Evolutionary conservation across 2,888 invertebrate genomes (phyloP).

Genomic region (Trichacis sp.): DNA sequence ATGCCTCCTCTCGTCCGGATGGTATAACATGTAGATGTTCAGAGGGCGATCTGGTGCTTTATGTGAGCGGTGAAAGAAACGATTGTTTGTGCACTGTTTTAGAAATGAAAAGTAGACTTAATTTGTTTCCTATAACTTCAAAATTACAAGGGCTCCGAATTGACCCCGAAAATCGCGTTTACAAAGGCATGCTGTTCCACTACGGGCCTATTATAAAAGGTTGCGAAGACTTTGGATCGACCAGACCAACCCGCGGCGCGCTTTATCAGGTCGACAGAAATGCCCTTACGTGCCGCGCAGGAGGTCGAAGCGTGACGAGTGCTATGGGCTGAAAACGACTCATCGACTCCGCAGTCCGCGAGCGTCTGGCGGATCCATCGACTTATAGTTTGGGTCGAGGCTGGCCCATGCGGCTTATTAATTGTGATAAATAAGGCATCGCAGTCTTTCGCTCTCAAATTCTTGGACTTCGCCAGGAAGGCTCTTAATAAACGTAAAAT

Average conservation of each 20-base stretch:
- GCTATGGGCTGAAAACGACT: too few species aligned
- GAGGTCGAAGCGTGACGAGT: too few species aligned
- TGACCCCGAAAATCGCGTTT: too few species aligned
- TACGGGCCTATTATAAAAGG: neutral
- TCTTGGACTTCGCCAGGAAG: neutral
- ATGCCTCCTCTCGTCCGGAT: constrained; percentile 1
- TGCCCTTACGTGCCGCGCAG: too few species aligned
- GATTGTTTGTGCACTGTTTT: too few species aligned
- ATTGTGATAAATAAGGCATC: neutral
- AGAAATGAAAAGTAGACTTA: too few species aligned
- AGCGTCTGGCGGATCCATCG: neutral
- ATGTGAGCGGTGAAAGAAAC: neutral
- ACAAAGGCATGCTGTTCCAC: neutral
- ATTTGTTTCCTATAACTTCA: too few species aligned
- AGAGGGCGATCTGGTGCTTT: neutral
- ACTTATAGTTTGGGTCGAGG: neutral
- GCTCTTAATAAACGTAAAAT: neutral
- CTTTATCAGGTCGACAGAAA: too few species aligned
- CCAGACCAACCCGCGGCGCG: too few species aligned
- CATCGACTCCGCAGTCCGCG: neutral
- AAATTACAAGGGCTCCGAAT: too few species aligned
- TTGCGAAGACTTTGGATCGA: too few species aligned
- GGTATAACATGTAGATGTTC: neutral
- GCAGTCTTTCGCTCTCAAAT: neutral
- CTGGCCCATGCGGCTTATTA: neutral